Percentiles rank a stretch among this genome's conserved stretches.
These are phyloP conservation scores for Silurus lanzhouensis DNA, from an alignment of 2,797 vertebrate species.

Conservation along the genomic window DNA sequence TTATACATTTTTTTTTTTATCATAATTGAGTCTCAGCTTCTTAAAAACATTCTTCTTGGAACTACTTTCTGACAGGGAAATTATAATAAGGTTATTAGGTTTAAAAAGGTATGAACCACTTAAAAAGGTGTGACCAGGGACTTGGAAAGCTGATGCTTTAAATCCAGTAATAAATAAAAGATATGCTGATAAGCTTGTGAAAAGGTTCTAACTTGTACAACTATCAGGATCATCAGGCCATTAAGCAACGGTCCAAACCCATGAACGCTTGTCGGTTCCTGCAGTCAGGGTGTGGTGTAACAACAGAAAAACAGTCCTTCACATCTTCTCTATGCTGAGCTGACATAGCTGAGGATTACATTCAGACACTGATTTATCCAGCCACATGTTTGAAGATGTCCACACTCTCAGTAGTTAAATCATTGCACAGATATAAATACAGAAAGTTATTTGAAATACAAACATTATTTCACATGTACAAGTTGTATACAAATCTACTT, in stretches of 20 bases:
- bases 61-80: neutral
- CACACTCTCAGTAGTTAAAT: too few species aligned
- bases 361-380: too few species aligned
- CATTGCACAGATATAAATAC: too few species aligned
- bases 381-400: too few species aligned
- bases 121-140: neutral
- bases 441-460: too few species aligned
- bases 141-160: neutral
- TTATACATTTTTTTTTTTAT: neutral
- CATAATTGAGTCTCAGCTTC: neutral
- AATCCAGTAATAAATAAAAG: neutral
- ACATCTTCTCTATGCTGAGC: too few species aligned
- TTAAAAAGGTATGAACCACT: neutral
- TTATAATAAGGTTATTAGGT: neutral
- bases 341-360: too few species aligned
- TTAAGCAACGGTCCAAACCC: neutral
- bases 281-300: neutral
- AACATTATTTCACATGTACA: too few species aligned
- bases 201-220: neutral
- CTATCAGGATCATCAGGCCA: neutral
- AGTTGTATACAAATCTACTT: too few species aligned
- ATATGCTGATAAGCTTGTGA: neutral
- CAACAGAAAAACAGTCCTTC: too few species aligned
- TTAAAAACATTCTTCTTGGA: neutral
- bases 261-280: neutral